These are phyloP conservation scores for Anoplius nigerrimus DNA, from an alignment of 2,888 invertebrate species.

Conservation along the genomic window DNA sequence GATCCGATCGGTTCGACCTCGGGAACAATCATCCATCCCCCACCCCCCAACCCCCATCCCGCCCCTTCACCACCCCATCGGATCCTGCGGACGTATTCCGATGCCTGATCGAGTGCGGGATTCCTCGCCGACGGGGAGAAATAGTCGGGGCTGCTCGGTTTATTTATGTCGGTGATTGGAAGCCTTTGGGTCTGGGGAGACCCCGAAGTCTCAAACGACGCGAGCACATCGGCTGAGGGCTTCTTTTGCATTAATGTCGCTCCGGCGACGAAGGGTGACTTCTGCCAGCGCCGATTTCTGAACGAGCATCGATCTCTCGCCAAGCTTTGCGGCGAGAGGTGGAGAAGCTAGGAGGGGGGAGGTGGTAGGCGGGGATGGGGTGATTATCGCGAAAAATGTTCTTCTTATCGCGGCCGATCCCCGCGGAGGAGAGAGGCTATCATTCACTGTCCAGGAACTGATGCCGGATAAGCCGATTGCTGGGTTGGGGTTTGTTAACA, in stretches of 20 bases:
- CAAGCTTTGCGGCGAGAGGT: too few species aligned
- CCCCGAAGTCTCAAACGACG: too few species aligned
- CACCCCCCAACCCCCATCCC: slow-evolving; percentile 29
- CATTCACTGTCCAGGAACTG: background rate
- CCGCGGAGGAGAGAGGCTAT: background rate
- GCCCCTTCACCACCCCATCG: slow-evolving; percentile 41
- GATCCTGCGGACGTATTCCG: slow-evolving; percentile 53
- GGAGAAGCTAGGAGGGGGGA: background rate
- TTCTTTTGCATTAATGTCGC: slow-evolving; percentile 56
- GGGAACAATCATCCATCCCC: background rate
- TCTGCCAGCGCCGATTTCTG: slow-evolving; percentile 18
- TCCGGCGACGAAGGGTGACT: slow-evolving; percentile 31
- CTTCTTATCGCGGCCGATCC: too few species aligned
- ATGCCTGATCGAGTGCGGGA: slow-evolving; percentile 57
- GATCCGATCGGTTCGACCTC: too few species aligned
- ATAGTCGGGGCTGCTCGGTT: slow-evolving; percentile 58
- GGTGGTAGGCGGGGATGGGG: background rate
- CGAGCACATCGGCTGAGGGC: slow-evolving; percentile 40
- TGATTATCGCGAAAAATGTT: background rate
- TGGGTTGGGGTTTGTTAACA: too few species aligned
- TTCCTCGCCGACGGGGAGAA: slow-evolving; percentile 49
- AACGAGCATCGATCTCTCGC: too few species aligned
- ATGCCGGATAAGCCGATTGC: slow-evolving; percentile 15
- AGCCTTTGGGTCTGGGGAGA: too few species aligned
- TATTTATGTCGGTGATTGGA: slow-evolving; percentile 64